Percentiles rank a stretch among this genome's conserved stretches.
Evolutionary conservation across 1,140 invertebrate genomes (phyloP).

Genomic region (Archivesica marissinica): DNA sequence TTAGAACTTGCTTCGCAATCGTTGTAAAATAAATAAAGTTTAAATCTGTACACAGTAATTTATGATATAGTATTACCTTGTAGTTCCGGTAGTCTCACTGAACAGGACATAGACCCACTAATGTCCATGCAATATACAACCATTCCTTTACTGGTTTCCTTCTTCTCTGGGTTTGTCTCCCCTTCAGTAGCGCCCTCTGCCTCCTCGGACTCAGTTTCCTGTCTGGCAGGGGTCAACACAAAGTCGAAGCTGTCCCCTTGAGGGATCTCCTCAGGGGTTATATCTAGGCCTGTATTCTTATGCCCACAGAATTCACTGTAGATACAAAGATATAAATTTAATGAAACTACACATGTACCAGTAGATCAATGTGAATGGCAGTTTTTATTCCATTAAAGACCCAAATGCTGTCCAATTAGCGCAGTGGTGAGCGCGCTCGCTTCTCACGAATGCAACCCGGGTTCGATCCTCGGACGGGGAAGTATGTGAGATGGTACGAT

Average conservation of each 20-base stretch:
- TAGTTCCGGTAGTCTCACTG: slow-evolving; percentile 70
- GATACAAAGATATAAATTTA: slow-evolving; percentile 1
- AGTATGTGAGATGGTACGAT: no score
- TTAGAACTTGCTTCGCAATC: no score
- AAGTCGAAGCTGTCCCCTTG: slow-evolving; percentile 77
- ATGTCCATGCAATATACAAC: slow-evolving; percentile 81
- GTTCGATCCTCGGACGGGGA: no score
- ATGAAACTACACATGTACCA: not conserved
- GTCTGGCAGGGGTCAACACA: slow-evolving; percentile 70
- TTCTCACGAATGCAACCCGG: no score
- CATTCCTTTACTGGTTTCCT: slow-evolving; percentile 69
- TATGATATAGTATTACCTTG: slow-evolving; percentile 68
- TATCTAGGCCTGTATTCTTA: slow-evolving; percentile 73
- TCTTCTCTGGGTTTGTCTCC: slow-evolving; percentile 39
- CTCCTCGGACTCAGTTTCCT: slow-evolving; percentile 28
- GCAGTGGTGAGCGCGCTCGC: no score
- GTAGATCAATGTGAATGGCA: not conserved
- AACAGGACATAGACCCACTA: slow-evolving; percentile 78
- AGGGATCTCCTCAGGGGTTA: slow-evolving; percentile 76
- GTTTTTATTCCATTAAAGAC: not conserved
- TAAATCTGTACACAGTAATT: not conserved
- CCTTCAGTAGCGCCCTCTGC: slow-evolving; percentile 56
- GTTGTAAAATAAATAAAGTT: not conserved
- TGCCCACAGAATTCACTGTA: slow-evolving; percentile 80
- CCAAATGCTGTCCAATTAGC: no score